These are phyloP conservation scores for Aurelia aurita DNA, from an alignment of 30 jellyfish, hydroid and myxozoan species.

Conservation along the genomic window DNA sequence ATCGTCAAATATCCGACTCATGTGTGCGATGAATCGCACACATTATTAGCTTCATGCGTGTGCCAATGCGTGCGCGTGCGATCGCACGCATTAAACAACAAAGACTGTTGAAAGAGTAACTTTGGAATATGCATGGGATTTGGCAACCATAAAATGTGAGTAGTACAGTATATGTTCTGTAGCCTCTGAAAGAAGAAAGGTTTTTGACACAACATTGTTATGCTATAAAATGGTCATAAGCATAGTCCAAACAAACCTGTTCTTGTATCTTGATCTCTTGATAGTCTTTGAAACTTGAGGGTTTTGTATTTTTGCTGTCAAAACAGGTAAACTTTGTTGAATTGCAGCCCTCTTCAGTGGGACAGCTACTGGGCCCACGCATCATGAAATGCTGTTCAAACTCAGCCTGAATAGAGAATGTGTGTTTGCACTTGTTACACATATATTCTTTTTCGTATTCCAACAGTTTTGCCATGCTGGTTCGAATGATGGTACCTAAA, in stretches of 20 bases:
- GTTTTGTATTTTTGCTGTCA: slow-evolving; percentile 1
- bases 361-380: slow-evolving; percentile 87
- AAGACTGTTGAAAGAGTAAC: too few species aligned
- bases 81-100: too few species aligned
- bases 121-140: too few species aligned
- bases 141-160: too few species aligned
- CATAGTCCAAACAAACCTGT: slow-evolving; percentile 61
- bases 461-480: slow-evolving; percentile 89
- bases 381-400: slow-evolving; percentile 74
- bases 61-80: too few species aligned
- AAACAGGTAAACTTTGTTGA: slow-evolving; percentile 80
- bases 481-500: slow-evolving; percentile 94
- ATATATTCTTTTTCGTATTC: slow-evolving; percentile 89
- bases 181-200: too few species aligned
- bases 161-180: too few species aligned
- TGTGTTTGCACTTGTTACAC: slow-evolving; percentile 93
- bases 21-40: too few species aligned
- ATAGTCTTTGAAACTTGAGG: slow-evolving; percentile 84
- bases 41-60: too few species aligned
- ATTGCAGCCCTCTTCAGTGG: slow-evolving; percentile 94
- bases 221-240: not conserved
- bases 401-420: slow-evolving; percentile 81
- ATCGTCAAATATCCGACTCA: too few species aligned
- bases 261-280: slow-evolving; percentile 99
- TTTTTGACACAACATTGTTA: not conserved